Conservation (phyloP, 2,888 invertebrate genomes). For the Proisotoma minuta region DNA sequence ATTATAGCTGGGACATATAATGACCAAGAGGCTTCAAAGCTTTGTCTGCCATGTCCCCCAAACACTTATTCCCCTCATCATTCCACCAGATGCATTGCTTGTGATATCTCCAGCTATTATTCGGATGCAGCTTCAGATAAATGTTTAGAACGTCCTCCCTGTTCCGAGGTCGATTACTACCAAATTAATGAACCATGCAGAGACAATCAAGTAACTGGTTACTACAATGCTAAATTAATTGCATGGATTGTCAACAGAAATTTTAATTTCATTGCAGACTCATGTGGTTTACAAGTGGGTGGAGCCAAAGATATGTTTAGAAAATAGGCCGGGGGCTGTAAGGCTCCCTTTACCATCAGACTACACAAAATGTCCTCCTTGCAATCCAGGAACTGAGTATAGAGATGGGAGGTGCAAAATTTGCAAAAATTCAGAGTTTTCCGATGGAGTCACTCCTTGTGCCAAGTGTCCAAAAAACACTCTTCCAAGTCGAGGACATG, state of each 20-base stretch:
- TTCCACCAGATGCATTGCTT: slow-evolving; percentile 52
- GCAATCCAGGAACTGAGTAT: slow-evolving; percentile 57
- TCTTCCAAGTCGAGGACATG: slow-evolving; percentile 53
- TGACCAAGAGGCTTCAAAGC: slow-evolving; percentile 49
- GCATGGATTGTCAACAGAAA: no score
- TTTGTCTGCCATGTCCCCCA: slow-evolving; percentile 53
- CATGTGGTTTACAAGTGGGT: slow-evolving; percentile 55
- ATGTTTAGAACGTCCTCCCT: slow-evolving; percentile 54
- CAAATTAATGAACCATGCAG: slow-evolving; percentile 54
- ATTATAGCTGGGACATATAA: slow-evolving; percentile 50
- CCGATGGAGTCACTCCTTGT: slow-evolving; percentile 52
- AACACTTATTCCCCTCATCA: slow-evolving; percentile 53
- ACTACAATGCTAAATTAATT: no score
- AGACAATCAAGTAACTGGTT: slow-evolving; percentile 50
- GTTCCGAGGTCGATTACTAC: slow-evolving; percentile 55
- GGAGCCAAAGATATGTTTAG: slow-evolving; percentile 56
- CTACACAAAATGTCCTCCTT: slow-evolving; percentile 51
- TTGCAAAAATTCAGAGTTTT: slow-evolving; percentile 53
- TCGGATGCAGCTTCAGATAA: slow-evolving; percentile 52
- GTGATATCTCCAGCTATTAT: slow-evolving; percentile 52
- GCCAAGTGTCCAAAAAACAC: slow-evolving; percentile 53
- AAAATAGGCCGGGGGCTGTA: slow-evolving; percentile 51
- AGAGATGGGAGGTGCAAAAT: slow-evolving; percentile 53
- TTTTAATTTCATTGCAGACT: slow-evolving; percentile 51
- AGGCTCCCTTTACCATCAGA: slow-evolving; percentile 51